phyloP scores from a whole-genome alignment of 2,888 invertebrate species.

The Willowsia nigromaculata region DNA sequence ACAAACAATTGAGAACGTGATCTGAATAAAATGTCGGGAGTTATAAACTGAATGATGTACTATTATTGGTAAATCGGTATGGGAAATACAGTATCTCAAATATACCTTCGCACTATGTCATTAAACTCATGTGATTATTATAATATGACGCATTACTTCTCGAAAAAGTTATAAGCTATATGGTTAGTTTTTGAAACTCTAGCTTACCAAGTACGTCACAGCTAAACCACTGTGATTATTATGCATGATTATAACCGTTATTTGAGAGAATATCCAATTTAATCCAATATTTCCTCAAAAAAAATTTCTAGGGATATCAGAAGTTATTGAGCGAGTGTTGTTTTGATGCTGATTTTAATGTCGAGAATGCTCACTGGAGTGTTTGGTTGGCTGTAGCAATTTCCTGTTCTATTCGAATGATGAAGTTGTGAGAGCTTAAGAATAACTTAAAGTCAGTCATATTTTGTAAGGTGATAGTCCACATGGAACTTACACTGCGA shows the following conservation, averaged over 20 bases:
- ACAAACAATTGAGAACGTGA: conserved; percentile 52
- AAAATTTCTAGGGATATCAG: no score
- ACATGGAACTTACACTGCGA: no score
- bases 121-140: no score
- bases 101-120: neutral
- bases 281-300: neutral
- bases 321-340: no score
- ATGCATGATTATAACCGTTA: neutral
- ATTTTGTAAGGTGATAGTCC: no score
- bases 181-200: no score
- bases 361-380: neutral
- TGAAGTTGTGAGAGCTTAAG: no score
- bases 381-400: no score
- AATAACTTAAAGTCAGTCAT: no score
- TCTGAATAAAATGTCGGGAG: conserved; percentile 42
- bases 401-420: no score
- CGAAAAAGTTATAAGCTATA: no score
- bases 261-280: neutral
- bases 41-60: conserved; percentile 9
- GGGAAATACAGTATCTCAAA: neutral
- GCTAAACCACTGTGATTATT: neutral
- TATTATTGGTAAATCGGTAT: neutral
- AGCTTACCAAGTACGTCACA: neutral
- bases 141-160: no score
- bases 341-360: neutral